phyloP scores from a whole-genome alignment of 2,888 invertebrate species.

The Drosophila mimetica region DNA sequence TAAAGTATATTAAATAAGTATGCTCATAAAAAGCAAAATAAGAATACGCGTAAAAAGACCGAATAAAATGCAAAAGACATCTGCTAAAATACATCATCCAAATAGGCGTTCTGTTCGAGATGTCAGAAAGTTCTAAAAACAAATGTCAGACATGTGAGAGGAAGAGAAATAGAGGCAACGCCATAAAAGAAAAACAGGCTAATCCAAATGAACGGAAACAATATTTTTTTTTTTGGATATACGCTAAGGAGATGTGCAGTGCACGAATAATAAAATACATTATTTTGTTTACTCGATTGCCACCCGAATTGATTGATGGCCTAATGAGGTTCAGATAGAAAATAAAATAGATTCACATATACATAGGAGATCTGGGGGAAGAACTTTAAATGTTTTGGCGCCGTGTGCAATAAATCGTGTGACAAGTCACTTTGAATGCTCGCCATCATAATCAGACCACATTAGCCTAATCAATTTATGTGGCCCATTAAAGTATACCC shows the following conservation, averaged over 20 bases:
- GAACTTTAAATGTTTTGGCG: conserved; percentile 45
- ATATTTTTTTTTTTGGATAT: conserved; percentile 25
- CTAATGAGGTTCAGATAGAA: conserved; percentile 43
- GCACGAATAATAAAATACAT: conserved; percentile 42
- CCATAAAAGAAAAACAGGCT: conserved; percentile 34
- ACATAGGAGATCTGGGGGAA: background rate
- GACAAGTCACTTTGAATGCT: conserved; percentile 48
- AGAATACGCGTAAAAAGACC: conserved; percentile 3
- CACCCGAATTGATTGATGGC: conserved; percentile 59
- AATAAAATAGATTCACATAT: conserved; percentile 3
- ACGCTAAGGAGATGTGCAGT: conserved; percentile 44
- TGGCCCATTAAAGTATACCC: conserved; percentile 42
- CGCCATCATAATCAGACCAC: conserved; percentile 29
- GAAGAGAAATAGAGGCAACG: conserved; percentile 8
- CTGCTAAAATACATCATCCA: conserved; percentile 71
- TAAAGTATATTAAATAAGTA: conserved; percentile 9
- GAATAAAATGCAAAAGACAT: conserved; percentile 59
- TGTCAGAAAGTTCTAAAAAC: conserved; percentile 76
- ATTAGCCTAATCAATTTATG: conserved; percentile 48
- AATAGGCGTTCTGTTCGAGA: conserved; percentile 56
- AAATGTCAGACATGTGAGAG: conserved; percentile 58
- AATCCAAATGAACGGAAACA: conserved; percentile 41
- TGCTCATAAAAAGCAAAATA: conserved; percentile 16
- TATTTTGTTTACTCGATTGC: conserved; percentile 59
- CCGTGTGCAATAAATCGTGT: conserved; percentile 75